These are phyloP conservation scores for Catamblyrhynchus diadema DNA, from an alignment of 2,797 vertebrate species.

Conservation along the genomic window DNA sequence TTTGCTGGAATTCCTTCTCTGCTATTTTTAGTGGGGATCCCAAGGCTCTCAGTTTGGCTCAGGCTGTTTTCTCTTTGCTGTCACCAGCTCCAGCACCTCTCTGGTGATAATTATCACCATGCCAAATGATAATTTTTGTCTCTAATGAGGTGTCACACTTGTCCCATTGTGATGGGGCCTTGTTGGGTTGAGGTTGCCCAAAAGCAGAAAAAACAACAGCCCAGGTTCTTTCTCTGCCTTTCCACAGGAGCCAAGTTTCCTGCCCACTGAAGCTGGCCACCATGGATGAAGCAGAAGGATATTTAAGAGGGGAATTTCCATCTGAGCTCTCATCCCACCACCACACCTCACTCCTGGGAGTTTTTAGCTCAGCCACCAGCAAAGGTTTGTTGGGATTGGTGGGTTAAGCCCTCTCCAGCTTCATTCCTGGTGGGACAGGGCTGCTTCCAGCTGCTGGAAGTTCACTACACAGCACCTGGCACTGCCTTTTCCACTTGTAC, in stretches of 20 bases:
- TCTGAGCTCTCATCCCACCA: conserved; percentile 29
- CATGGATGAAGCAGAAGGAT: conserved; percentile 80
- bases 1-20: not conserved
- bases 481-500: not conserved
- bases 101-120: not conserved
- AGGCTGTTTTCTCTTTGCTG: not conserved
- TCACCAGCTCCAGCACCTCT: not conserved
- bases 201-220: not conserved
- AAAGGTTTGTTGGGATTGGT: conserved; percentile 69
- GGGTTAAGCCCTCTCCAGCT: not conserved
- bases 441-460: not conserved
- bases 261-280: conserved; percentile 77
- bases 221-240: not conserved
- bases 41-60: not conserved
- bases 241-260: conserved; percentile 67
- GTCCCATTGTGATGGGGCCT: not conserved
- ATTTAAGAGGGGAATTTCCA: conserved; percentile 79
- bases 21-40: not conserved
- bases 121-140: not conserved
- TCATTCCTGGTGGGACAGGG: not conserved
- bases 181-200: not conserved
- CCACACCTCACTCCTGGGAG: conserved; percentile 77
- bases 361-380: conserved; percentile 75
- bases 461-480: not conserved
- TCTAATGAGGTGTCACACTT: not conserved